Percentiles rank a stretch among this genome's conserved stretches.
Conservation (phyloP, 2,888 invertebrate genomes). For the Drosophila kuntzei region DNA sequence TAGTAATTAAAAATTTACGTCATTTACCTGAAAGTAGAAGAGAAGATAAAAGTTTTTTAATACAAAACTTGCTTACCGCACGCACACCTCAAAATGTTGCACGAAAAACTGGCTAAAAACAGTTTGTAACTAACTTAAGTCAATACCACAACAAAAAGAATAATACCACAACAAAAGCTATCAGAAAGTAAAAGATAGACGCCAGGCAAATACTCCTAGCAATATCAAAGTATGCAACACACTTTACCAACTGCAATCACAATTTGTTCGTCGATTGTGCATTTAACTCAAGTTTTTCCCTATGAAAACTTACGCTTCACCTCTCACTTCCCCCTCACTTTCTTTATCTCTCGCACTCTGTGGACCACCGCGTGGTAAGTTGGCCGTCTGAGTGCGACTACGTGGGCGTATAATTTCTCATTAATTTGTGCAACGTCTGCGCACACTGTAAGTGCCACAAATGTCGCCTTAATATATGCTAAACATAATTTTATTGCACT, state of each 20-base stretch:
- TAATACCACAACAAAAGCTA: constrained; percentile 46
- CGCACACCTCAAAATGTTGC: constrained; percentile 6
- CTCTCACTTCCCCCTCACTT: no score
- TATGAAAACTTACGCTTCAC: neutral
- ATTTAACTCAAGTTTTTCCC: constrained; percentile 28
- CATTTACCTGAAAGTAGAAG: constrained; percentile 77
- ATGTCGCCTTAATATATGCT: constrained; percentile 60
- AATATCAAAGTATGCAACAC: constrained; percentile 42
- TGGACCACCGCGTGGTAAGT: neutral
- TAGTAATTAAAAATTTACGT: constrained; percentile 78
- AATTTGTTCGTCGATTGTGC: constrained; percentile 51
- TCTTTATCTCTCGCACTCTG: neutral
- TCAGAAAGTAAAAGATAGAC: constrained; percentile 40
- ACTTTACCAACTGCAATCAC: constrained; percentile 53
- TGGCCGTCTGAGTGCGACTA: constrained; percentile 44
- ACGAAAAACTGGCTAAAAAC: constrained; percentile 24
- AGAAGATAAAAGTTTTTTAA: constrained; percentile 74
- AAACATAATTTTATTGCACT: constrained; percentile 64
- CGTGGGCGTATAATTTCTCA: constrained; percentile 68
- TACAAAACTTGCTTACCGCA: constrained; percentile 67
- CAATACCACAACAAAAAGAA: constrained; percentile 40
- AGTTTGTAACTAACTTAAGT: constrained; percentile 67
- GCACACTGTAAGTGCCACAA: constrained; percentile 42
- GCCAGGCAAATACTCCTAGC: constrained; percentile 8
- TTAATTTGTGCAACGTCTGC: constrained; percentile 77